Evolutionary conservation across 2,888 invertebrate species (phyloP), one percentile per base, ranked within the genome.

Genomic region (Prionchulus punctatus): DNA sequence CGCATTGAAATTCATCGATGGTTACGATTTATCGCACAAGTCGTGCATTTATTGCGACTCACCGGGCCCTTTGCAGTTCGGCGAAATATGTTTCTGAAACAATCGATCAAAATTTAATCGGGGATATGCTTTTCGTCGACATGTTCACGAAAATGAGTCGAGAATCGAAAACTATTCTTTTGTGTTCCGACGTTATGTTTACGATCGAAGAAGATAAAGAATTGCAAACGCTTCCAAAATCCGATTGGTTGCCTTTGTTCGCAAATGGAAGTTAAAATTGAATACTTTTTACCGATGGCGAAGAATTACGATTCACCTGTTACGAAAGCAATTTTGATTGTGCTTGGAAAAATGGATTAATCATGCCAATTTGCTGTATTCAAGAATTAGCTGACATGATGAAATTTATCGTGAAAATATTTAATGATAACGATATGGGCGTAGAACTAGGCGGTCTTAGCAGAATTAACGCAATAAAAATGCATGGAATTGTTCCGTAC

Each of bases 41-140:
- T 54, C 54, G 7, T 54, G 54, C 25, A 25, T 54, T 28, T 54
- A 51, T 50, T 54, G 54, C 28, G 54, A 54, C 25, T 50, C n/a
- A n/a, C n/a, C n/a, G n/a, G n/a, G n/a, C n/a, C n/a, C n/a, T n/a
- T n/a, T n/a, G n/a, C n/a, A n/a, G n/a, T n/a, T n/a, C n/a, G n/a
- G n/a, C n/a, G n/a, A n/a, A n/a, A n/a, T n/a, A n/a, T n/a, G n/a
- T n/a, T n/a, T n/a, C n/a, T n/a, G n/a, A n/a, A n/a, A n/a, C n/a
- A n/a, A n/a, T n/a, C n/a, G n/a, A n/a, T n/a, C n/a, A n/a, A n/a
- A n/a, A n/a, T n/a, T n/a, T n/a, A n/a, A n/a, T n/a, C n/a, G n/a
- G n/a, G n/a, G n/a, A n/a, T n/a, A n/a, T n/a, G n/a, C n/a, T n/a
- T n/a, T n/a, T n/a, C n/a, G n/a, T n/a, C n/a, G n/a, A n/a, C n/a